A percentile compares a stretch with the other conserved stretches of the same genome.
Conservation (phyloP, 2,113 vertebrate genomes). For the Geococcyx californianus region DNA sequence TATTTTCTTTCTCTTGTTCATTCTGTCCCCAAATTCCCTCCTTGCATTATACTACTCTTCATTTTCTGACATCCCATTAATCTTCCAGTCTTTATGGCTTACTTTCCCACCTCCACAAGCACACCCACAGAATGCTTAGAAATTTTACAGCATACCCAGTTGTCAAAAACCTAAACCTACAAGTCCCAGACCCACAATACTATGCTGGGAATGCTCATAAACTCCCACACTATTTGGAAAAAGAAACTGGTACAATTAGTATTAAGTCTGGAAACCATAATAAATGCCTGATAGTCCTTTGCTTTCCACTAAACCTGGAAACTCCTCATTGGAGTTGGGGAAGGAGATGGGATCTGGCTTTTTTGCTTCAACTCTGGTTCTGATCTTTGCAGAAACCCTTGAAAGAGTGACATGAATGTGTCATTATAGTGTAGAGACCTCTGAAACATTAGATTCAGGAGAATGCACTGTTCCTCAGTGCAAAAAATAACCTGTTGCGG, state of each 20-base stretch:
- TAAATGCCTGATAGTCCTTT: not conserved
- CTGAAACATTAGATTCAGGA: not conserved
- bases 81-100: slow-evolving; percentile 55
- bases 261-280: slow-evolving; percentile 21
- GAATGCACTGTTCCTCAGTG: fast-evolving
- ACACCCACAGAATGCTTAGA: slow-evolving; percentile 57
- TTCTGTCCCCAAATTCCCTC: slow-evolving; percentile 42
- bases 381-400: not conserved
- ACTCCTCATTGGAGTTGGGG: not conserved
- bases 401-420: not conserved
- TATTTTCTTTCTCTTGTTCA: slow-evolving; percentile 36
- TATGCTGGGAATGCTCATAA: slow-evolving; percentile 48
- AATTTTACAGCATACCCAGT: slow-evolving; percentile 54
- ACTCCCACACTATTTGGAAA: slow-evolving; percentile 60
- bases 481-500: not conserved
- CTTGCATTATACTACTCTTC: slow-evolving; percentile 50
- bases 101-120: slow-evolving; percentile 50
- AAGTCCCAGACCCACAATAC: slow-evolving; percentile 48
- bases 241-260: slow-evolving; percentile 38
- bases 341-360: not conserved
- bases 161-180: slow-evolving; percentile 54
- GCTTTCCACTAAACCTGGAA: not conserved
- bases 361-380: not conserved
- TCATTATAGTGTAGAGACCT: not conserved
- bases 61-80: slow-evolving; percentile 56